Conservation (phyloP, 2,797 vertebrate species). For the Eutrigla gurnardus region DNA sequence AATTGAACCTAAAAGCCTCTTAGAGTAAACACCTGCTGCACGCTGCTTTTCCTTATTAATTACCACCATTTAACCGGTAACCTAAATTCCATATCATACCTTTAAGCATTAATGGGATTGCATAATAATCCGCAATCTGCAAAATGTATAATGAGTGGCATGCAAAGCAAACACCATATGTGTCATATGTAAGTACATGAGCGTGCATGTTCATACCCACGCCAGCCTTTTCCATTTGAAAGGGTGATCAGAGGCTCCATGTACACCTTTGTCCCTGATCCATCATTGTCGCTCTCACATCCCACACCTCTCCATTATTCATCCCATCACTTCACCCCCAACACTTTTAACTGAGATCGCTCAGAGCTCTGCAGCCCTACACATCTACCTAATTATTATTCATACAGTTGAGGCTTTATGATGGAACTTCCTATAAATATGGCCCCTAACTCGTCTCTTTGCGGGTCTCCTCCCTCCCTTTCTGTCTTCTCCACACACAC, state of each 20-base stretch:
- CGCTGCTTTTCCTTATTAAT: constrained; percentile 37
- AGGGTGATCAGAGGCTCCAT: constrained; percentile 35
- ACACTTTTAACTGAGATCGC: constrained; percentile 13
- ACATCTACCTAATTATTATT: constrained; percentile 63
- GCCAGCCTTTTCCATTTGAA: constrained; percentile 31
- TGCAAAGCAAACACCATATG: constrained; percentile 4
- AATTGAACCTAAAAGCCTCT: constrained; percentile 62
- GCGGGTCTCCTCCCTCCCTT: background rate
- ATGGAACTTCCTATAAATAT: constrained; percentile 56
- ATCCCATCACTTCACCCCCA: constrained; percentile 37
- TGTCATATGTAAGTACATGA: background rate
- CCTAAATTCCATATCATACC: constrained; percentile 38
- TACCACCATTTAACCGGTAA: constrained; percentile 37
- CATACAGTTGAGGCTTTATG: constrained; percentile 55
- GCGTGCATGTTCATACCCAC: background rate
- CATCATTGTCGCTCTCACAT: constrained; percentile 10
- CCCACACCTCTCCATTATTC: constrained; percentile 27
- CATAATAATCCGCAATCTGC: constrained; percentile 38
- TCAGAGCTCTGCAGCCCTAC: constrained; percentile 50
- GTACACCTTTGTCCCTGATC: constrained; percentile 32
- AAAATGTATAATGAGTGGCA: constrained; percentile 9
- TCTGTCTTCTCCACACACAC: constrained; percentile 15
- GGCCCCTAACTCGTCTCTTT: no score
- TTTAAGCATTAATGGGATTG: constrained; percentile 56
- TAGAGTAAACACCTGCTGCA: constrained; percentile 47